Conservation (phyloP, 2,113 vertebrate species). For the Spea bombifrons region DNA sequence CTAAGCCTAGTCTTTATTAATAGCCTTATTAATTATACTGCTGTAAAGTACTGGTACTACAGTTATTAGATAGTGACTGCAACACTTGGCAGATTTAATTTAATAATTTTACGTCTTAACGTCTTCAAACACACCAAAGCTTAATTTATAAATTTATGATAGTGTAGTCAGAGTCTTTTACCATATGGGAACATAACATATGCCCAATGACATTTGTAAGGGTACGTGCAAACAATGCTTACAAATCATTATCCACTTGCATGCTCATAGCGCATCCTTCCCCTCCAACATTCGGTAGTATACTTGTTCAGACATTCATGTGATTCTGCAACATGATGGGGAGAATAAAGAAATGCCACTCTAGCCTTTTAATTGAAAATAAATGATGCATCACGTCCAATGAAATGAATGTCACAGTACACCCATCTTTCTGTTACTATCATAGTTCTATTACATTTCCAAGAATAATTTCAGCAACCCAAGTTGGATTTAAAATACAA, state of each 20-base stretch:
- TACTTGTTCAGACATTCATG: slow-evolving; percentile 43
- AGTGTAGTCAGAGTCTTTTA: slow-evolving; percentile 38
- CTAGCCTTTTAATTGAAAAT: slow-evolving; percentile 62
- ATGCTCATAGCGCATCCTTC: slow-evolving; percentile 6
- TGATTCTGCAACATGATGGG: background rate
- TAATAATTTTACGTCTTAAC: slow-evolving; percentile 58
- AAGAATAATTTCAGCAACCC: slow-evolving; percentile 32
- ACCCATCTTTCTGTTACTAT: slow-evolving; percentile 43
- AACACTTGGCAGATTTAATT: slow-evolving; percentile 64
- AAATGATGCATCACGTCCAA: slow-evolving; percentile 60
- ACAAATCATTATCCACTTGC: slow-evolving; percentile 41
- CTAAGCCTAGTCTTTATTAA: slow-evolving; percentile 69
- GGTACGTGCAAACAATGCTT: slow-evolving; percentile 30
- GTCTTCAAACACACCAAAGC: slow-evolving; percentile 55
- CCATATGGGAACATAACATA: slow-evolving; percentile 38
- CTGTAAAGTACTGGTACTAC: slow-evolving; percentile 67
- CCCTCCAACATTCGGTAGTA: slow-evolving; percentile 1
- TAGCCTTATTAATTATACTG: slow-evolving; percentile 72
- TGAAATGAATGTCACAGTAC: slow-evolving; percentile 56
- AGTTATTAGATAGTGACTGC: slow-evolving; percentile 62
- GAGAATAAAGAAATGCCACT: background rate
- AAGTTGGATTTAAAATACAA: slow-evolving; percentile 27
- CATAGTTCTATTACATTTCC: slow-evolving; percentile 24
- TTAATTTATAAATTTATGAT: slow-evolving; percentile 55
- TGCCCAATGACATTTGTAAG: slow-evolving; percentile 40